A percentile compares a stretch with the other conserved stretches of the same genome.
phyloP scores from a whole-genome alignment of 2,888 invertebrate genomes.

The Synergus umbraculus region DNA sequence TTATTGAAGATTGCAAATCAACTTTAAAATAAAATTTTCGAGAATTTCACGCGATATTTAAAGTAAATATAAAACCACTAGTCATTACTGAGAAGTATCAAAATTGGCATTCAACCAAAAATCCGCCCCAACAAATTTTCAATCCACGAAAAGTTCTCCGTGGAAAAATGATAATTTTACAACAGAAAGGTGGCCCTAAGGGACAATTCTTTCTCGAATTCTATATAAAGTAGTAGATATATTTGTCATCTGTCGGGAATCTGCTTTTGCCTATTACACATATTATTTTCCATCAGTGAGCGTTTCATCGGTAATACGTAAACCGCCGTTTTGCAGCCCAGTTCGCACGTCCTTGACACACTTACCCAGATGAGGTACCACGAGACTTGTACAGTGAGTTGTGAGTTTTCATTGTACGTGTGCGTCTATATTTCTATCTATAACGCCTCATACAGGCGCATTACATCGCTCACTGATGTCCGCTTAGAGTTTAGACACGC shows the following conservation, averaged over 20 bases:
- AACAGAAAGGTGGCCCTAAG: background rate
- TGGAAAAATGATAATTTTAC: background rate
- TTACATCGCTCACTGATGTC: slow-evolving; percentile 33
- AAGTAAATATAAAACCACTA: background rate
- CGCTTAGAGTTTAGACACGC: slow-evolving; percentile 13
- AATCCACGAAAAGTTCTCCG: background rate
- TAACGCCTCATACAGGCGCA: slow-evolving; percentile 47
- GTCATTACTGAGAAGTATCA: background rate
- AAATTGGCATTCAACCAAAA: background rate
- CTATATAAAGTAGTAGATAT: background rate
- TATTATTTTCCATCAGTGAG: slow-evolving; percentile 30
- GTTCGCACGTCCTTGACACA: slow-evolving; percentile 78
- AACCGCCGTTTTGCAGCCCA: slow-evolving; percentile 72
- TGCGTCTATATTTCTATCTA: slow-evolving; percentile 26
- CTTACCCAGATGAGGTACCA: slow-evolving; percentile 75
- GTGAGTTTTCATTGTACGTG: slow-evolving; percentile 44
- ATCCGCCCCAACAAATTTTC: background rate
- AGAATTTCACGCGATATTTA: too few species aligned
- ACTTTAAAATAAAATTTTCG: background rate
- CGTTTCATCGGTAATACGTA: slow-evolving; percentile 66
- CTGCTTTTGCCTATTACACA: slow-evolving; percentile 17
- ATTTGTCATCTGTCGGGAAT: slow-evolving; percentile 14
- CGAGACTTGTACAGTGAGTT: slow-evolving; percentile 51
- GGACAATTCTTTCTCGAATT: background rate
- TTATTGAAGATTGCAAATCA: background rate